phyloP scores from a whole-genome alignment of 2,113 vertebrate genomes.

The Notothenia rossii region DNA sequence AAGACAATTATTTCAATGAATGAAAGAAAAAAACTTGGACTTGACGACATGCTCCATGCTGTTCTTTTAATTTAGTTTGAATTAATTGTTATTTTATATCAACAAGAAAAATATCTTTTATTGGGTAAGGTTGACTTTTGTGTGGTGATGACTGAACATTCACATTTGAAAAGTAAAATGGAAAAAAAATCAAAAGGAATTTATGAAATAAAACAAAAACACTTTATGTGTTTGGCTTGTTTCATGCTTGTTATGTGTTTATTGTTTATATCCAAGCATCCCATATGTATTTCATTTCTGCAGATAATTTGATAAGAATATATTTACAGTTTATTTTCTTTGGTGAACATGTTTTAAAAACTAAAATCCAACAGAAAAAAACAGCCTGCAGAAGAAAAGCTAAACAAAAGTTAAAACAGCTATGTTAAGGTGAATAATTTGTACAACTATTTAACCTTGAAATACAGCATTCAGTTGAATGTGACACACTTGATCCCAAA shows the following conservation, averaged over 20 bases:
- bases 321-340: constrained; percentile 45
- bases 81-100: constrained; percentile 85
- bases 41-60: constrained; percentile 77
- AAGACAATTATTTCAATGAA: constrained; percentile 71
- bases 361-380: constrained; percentile 2
- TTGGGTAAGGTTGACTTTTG: constrained; percentile 78
- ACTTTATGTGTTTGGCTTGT: constrained; percentile 58
- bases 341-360: constrained; percentile 19
- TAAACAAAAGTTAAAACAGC: constrained; percentile 41
- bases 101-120: constrained; percentile 77
- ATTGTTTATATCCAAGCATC: not conserved
- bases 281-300: not conserved
- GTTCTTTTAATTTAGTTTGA: constrained; percentile 83
- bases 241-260: constrained; percentile 54
- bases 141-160: constrained; percentile 84
- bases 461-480: constrained; percentile 56
- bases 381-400: constrained; percentile 21
- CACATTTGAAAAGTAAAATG: constrained; percentile 82
- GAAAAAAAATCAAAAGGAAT: constrained; percentile 78
- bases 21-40: constrained; percentile 65
- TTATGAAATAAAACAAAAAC: constrained; percentile 82
- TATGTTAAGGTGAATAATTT: constrained; percentile 15
- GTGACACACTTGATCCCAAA: constrained; percentile 41
- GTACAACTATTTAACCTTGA: constrained; percentile 6
- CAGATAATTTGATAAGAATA: constrained; percentile 34